Base-by-base conservation (phyloP, 2,113 vertebrate species). In the Chlorodrepanis virens region DNA sequence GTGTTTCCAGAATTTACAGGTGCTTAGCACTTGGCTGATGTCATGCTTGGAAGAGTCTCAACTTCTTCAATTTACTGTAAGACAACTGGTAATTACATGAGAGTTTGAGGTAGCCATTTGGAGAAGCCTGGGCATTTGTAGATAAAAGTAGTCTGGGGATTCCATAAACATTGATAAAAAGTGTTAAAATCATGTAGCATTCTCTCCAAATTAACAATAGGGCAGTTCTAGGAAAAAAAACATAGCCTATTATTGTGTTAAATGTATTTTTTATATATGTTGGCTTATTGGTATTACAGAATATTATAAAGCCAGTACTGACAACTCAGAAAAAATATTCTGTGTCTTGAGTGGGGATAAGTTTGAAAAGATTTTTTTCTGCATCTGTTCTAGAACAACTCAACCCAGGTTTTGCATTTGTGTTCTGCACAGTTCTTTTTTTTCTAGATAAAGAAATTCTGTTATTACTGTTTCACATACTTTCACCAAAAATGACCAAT, bases 21-120 rank as follows among this genome's bases (percentile, higher is more conserved):
- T 95, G 89, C 94, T 87, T 76, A 94, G 44, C 70, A 81, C 82
- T 95, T 95, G 92, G 12, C 77, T 90, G 33, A n/a, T 90, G 76
- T 95, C 52, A n/a, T 87, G 45, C 68, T 93, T 95, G 79, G 37
- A 60, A 67, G n/a, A 85, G 37, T 94, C 39, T 91, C 69, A 65
- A n/a, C 52, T 96, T 84, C 61, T 82, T 94, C 70, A 69, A 28
- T 76, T 95, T 90, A 76, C 47, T 72, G 17, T 80, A 87, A 80
- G 79, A 54, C 27, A 37, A 50, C 59, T 83, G 47, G 14, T 84
- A 89, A 88, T 95, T 86, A 45, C 16, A 12, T 94, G 40, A 86
- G 64, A 45, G 40, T 87, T 89, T 86, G 49, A 91, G 69, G 47
- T 35, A 74, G 28, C 33, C 27, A 31, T 37, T 60, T 93, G 47